Evolutionary conservation across 2,797 vertebrate genomes (phyloP).

Genomic region (Fratercula arctica): DNA sequence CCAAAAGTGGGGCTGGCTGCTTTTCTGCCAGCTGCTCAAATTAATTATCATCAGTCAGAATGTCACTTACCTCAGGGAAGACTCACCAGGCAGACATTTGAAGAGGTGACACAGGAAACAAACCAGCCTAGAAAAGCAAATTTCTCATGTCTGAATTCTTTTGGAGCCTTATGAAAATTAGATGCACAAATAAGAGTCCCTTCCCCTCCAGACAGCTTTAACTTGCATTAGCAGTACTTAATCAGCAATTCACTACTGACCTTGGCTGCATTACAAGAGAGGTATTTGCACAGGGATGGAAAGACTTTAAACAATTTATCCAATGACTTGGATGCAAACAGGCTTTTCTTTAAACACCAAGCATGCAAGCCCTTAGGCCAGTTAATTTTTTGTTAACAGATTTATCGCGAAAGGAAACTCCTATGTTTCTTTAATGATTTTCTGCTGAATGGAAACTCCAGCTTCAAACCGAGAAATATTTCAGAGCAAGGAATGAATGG

Average conservation of each 20-base stretch:
- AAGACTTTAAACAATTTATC: constrained; percentile 43
- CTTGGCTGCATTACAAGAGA: constrained; percentile 31
- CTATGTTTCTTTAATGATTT: not conserved
- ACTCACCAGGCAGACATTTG: not conserved
- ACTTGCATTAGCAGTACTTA: not conserved
- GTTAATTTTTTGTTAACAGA: constrained; percentile 17
- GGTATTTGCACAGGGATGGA: not conserved
- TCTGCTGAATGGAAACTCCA: not conserved
- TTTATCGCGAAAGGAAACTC: not conserved
- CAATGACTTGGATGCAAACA: not conserved
- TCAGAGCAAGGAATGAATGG: not conserved
- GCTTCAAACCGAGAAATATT: not conserved
- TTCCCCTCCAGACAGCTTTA: not conserved
- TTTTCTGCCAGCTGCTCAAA: not conserved
- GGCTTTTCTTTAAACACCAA: not conserved
- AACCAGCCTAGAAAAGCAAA: not conserved
- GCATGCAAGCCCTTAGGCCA: not conserved
- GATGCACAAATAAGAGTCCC: not conserved
- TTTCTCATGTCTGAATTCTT: not conserved
- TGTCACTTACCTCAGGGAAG: not conserved
- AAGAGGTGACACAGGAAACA: constrained; percentile 6
- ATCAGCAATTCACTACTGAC: constrained; percentile 3
- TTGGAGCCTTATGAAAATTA: not conserved
- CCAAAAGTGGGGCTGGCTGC: not conserved
- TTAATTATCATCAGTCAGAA: not conserved